phyloP scores from a whole-genome alignment of 1,140 invertebrate genomes.

The Pomacea maculata region DNA sequence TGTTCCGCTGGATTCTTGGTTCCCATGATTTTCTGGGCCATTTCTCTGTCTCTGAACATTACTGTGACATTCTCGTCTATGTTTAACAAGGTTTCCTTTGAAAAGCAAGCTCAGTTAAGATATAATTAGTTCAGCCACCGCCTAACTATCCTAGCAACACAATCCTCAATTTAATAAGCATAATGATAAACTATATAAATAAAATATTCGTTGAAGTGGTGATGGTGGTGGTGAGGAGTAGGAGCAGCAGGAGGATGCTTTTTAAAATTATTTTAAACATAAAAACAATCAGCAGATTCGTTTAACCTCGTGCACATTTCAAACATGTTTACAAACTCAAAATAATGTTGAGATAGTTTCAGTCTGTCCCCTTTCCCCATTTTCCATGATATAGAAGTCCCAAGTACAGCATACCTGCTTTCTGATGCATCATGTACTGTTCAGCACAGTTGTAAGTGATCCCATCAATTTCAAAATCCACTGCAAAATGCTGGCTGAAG shows the following conservation, averaged over 20 bases:
- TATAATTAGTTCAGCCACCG: not conserved
- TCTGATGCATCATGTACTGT: conserved; percentile 58
- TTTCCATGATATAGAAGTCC: not conserved
- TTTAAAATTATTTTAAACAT: too few species aligned
- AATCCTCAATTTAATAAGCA: too few species aligned
- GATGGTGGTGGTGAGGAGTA: not conserved
- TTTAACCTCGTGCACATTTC: too few species aligned
- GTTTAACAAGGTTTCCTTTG: not conserved
- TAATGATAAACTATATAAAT: too few species aligned
- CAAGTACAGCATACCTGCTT: conserved; percentile 39
- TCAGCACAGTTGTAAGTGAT: conserved; percentile 46
- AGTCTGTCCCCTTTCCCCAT: not conserved
- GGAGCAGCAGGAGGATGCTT: too few species aligned
- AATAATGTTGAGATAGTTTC: not conserved
- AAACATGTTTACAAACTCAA: not conserved
- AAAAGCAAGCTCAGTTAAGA: not conserved
- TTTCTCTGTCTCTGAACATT: conserved; percentile 38
- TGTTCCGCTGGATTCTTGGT: conserved; percentile 32
- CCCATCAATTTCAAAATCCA: conserved; percentile 37
- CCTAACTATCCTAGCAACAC: too few species aligned
- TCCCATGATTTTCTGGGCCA: conserved; percentile 37
- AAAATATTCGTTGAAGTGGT: too few species aligned
- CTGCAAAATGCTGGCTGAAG: conserved; percentile 50
- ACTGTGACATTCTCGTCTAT: conserved; percentile 29
- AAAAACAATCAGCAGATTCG: too few species aligned